Base-by-base conservation (phyloP, 2,888 invertebrate species). In the Pheosia gnoma region DNA sequence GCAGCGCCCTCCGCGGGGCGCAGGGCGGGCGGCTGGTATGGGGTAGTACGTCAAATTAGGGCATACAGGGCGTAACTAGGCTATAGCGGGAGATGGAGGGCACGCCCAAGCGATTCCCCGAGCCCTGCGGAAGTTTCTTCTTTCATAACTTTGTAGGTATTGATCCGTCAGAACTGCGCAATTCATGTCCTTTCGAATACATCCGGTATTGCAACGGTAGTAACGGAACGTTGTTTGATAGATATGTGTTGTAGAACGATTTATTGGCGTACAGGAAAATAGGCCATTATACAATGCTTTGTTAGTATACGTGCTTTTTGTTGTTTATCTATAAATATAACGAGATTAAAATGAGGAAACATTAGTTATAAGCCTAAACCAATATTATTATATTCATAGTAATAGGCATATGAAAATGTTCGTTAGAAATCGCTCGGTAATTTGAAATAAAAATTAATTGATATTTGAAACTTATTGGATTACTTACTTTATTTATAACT, bases 101-200 rank as follows among this genome's bases (percentile, higher is more conserved):
- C 85, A 85, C 91, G 89, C 90, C 91, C 90, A 86, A 85, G 84
- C 88, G 87, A 86, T 85, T 83, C 87, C 88, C 89, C 89, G 87
- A 87, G 88, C 90, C 90, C 87, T 89, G 88, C 90, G 90, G 86
- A 92, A 93, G 86, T 93, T 91, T 88, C 91, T 90, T 89, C 90
- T 93, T 93, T 93, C 93, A 93, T 92, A 93, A 93, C 91, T 92
- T 90, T 86, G 90, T 87, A 88, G 87, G 88, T 92, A 93, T 93
- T 90, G 93, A 93, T 93, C 93, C 93, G 88, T 87, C 89, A 88
- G 85, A 89, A 90, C 90, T 91, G 91, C 92, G 92, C 92, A 89
- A 90, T 90, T 91, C 90, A 90, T 88, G 87, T 87, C 84, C 83
- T 86, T 86, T 80, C 83, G 80, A 79, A 83, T 83, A 85, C 81